Conservation (phyloP, 2,888 invertebrate species). For the Amblyjoppa fuscipennis region DNA sequence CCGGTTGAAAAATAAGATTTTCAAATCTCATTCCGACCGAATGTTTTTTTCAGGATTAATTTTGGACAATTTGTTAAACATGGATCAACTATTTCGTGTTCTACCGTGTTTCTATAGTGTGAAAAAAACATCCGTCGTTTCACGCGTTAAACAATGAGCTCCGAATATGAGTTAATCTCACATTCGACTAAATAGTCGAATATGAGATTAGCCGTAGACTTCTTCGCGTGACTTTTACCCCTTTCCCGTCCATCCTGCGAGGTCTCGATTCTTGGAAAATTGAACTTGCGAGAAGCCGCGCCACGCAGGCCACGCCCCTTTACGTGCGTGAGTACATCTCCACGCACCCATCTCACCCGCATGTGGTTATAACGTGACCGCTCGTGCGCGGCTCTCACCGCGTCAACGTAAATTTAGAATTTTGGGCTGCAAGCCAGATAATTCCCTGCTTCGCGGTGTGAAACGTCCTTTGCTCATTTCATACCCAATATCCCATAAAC, state of each 20-base stretch:
- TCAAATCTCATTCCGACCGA: too few relatives aligned
- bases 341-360: slow-evolving; percentile 57
- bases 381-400: slow-evolving; percentile 12
- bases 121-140: neutral
- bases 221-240: slow-evolving; percentile 1
- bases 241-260: slow-evolving; percentile 1
- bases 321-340: slow-evolving; percentile 65
- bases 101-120: neutral
- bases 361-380: slow-evolving; percentile 47
- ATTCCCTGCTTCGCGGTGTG: slow-evolving; percentile 82
- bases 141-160: neutral
- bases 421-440: slow-evolving; percentile 80
- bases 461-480: slow-evolving; percentile 83
- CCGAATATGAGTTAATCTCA: neutral
- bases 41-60: neutral
- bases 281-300: slow-evolving; percentile 39
- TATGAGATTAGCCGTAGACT: neutral
- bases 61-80: neutral
- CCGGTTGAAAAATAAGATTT: too few relatives aligned
- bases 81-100: neutral
- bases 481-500: slow-evolving; percentile 82
- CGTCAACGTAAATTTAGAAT: slow-evolving; percentile 78
- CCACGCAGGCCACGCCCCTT: slow-evolving; percentile 54
- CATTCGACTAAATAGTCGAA: neutral
- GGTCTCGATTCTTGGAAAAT: slow-evolving; percentile 53